Percentiles rank a stretch among this genome's conserved stretches.
Evolutionary conservation across 2,797 vertebrate species (phyloP).

Genomic region (Enteromius mattozi): DNA sequence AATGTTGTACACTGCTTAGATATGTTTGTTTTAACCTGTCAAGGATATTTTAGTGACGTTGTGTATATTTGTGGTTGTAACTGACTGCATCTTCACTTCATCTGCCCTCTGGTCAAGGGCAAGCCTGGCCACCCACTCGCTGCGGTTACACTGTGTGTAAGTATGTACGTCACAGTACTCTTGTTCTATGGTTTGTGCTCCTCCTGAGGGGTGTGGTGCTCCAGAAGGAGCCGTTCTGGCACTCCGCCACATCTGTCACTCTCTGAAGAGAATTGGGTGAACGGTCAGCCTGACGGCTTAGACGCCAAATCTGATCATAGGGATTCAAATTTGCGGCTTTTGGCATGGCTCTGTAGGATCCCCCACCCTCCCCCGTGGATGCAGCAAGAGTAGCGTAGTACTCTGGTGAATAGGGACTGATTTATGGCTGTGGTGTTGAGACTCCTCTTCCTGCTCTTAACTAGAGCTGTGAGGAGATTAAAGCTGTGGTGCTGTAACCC

Average conservation of each 20-base stretch:
- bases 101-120: slow-evolving; percentile 28
- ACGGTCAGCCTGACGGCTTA: slow-evolving; percentile 53
- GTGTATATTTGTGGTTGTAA: neutral
- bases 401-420: slow-evolving; percentile 55
- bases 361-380: neutral
- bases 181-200: slow-evolving; percentile 10
- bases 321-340: slow-evolving; percentile 55
- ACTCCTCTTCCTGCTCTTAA: slow-evolving; percentile 57
- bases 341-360: slow-evolving; percentile 15
- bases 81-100: neutral
- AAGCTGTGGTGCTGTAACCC: slow-evolving; percentile 37
- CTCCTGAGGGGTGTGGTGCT: slow-evolving; percentile 19
- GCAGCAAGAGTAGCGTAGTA: slow-evolving; percentile 7
- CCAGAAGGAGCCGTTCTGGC: slow-evolving; percentile 38
- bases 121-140: slow-evolving; percentile 17
- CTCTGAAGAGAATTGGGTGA: slow-evolving; percentile 58
- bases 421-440: slow-evolving; percentile 57
- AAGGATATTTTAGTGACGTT: neutral
- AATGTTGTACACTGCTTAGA: neutral
- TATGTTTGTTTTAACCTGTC: neutral
- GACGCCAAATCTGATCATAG: slow-evolving; percentile 53
- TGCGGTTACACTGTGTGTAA: slow-evolving; percentile 2
- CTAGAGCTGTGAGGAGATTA: slow-evolving; percentile 56
- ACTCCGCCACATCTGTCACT: slow-evolving; percentile 58
- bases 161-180: slow-evolving; percentile 15